phyloP scores from a whole-genome alignment of 2,888 invertebrate genomes.

The Monochamus alternatus region DNA sequence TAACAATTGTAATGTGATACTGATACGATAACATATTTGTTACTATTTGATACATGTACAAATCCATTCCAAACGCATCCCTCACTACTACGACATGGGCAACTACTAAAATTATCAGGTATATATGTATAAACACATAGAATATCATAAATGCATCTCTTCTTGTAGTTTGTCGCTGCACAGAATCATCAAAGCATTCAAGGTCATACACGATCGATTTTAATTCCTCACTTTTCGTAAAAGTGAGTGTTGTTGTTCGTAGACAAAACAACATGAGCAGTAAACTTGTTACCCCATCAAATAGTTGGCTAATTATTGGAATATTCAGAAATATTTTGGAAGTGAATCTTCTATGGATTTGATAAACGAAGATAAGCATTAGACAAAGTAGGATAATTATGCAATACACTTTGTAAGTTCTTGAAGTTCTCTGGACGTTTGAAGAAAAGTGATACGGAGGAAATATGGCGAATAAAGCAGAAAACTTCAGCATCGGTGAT shows the following conservation, averaged over 20 bases:
- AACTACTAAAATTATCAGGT: neutral
- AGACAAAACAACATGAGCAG: slow-evolving; percentile 1
- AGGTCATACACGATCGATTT: slow-evolving; percentile 4
- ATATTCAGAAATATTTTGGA: neutral
- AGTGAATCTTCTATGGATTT: slow-evolving; percentile 6
- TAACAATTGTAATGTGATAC: neutral
- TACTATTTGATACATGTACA: slow-evolving; percentile 4
- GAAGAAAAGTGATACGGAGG: slow-evolving; percentile 13
- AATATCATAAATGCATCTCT: neutral
- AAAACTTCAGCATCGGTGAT: slow-evolving; percentile 13
- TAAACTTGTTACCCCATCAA: slow-evolving; percentile 8
- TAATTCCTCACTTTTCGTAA: neutral
- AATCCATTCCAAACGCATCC: neutral
- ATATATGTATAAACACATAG: neutral
- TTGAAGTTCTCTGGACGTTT: neutral
- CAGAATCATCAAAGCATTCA: slow-evolving; percentile 7
- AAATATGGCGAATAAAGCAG: neutral
- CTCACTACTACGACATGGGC: neutral
- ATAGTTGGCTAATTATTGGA: neutral
- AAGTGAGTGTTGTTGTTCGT: neutral
- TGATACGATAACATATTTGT: slow-evolving; percentile 21
- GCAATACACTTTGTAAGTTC: slow-evolving; percentile 11
- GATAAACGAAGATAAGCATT: neutral
- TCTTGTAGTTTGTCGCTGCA: slow-evolving; percentile 4
- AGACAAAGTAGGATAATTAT: neutral